Conservation (phyloP, 92 coral and sea anemone species). For the Zoanthus sansibaricus region DNA sequence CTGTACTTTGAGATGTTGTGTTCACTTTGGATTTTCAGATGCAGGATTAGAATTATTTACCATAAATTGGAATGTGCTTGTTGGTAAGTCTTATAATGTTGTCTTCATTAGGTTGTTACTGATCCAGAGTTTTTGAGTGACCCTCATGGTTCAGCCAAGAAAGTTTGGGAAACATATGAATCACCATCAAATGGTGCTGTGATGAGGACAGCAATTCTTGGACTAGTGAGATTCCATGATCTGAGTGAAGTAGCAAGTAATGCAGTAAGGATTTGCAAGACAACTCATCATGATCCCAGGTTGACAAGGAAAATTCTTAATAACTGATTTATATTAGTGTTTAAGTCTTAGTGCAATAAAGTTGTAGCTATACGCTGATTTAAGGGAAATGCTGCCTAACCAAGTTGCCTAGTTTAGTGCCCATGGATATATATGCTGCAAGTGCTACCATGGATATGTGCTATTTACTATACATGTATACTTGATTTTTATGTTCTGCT, state of each 20-base stretch:
- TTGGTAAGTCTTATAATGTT: background rate
- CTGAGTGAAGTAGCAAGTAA: conserved; percentile 86
- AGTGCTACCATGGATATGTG: no score
- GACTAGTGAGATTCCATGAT: conserved; percentile 90
- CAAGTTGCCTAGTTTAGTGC: no score
- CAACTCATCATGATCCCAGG: conserved; percentile 96
- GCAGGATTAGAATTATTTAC: background rate
- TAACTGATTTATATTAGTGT: no score
- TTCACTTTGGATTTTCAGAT: background rate
- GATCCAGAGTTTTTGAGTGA: conserved; percentile 85
- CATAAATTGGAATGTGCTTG: background rate
- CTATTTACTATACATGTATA: no score
- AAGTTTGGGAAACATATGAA: conserved; percentile 75
- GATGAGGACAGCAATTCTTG: conserved; percentile 89
- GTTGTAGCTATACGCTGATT: no score
- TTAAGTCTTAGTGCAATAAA: no score
- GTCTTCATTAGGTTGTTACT: conserved; percentile 71
- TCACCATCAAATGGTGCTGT: conserved; percentile 95
- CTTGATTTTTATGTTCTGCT: no score
- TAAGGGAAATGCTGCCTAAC: no score
- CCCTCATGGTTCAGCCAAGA: conserved; percentile 92
- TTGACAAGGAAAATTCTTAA: conserved; percentile 2
- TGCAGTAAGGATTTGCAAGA: conserved; percentile 91
- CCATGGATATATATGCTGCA: no score
- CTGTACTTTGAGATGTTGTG: no score